A percentile compares a stretch with the other conserved stretches of the same genome.
These are phyloP conservation scores for Trachelus stipa DNA, from an alignment of 2,888 invertebrate genomes.

Conservation along the genomic window DNA sequence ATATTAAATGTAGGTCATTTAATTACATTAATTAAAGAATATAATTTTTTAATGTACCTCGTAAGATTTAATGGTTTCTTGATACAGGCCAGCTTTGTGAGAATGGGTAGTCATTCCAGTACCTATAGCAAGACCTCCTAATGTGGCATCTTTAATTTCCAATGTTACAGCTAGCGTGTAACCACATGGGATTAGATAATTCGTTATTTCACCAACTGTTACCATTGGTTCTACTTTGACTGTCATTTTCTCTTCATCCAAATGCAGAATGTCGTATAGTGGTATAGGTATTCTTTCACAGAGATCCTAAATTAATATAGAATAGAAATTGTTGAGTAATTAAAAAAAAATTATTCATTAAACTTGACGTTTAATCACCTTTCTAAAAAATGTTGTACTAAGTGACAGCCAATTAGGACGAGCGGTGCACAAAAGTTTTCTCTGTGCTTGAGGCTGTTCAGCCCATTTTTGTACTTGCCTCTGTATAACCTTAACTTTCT, in stretches of 20 bases:
- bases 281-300: slow-evolving; percentile 75
- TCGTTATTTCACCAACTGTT: slow-evolving; percentile 75
- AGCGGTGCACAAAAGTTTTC: slow-evolving; percentile 74
- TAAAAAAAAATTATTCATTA: not conserved
- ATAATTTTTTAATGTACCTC: slow-evolving; percentile 61
- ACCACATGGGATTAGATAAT: slow-evolving; percentile 74
- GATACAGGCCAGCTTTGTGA: slow-evolving; percentile 77
- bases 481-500: slow-evolving; percentile 68
- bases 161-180: slow-evolving; percentile 77
- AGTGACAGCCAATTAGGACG: slow-evolving; percentile 79
- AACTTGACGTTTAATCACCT: slow-evolving; percentile 50
- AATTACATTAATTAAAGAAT: not conserved
- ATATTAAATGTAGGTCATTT: not conserved
- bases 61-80: slow-evolving; percentile 75
- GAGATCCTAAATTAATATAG: slow-evolving; percentile 47
- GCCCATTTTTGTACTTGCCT: slow-evolving; percentile 70
- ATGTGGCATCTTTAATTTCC: slow-evolving; percentile 77
- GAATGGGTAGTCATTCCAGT: slow-evolving; percentile 82
- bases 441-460: slow-evolving; percentile 64
- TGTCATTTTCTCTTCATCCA: slow-evolving; percentile 71
- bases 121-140: slow-evolving; percentile 77
- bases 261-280: slow-evolving; percentile 72
- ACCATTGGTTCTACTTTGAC: slow-evolving; percentile 77
- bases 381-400: slow-evolving; percentile 76
- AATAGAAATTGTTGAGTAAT: not conserved